Base-by-base conservation (phyloP, 2,113 vertebrate species). In the Gallinago undulata region DNA sequence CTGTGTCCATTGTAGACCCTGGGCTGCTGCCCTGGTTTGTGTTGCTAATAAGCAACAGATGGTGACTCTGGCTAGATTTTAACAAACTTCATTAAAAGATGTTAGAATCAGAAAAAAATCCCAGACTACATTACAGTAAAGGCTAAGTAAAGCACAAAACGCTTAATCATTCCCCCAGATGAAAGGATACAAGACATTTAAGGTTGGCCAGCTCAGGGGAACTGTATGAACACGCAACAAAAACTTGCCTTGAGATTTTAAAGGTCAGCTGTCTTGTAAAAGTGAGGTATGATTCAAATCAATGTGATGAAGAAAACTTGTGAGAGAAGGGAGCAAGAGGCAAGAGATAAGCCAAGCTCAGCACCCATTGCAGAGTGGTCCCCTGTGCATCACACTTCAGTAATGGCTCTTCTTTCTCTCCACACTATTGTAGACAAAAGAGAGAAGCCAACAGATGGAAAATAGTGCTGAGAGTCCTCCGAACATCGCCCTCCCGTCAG, bases 171-270 rank as follows among this genome's bases (percentile, higher is more conserved):
- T 84, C 35, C 45, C 56, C 74, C 41, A 82, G 28, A 68, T 89
- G 74, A 75, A 68, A 92, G 62, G 39, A 68, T 78, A 45, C 0
- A 0, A 60, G 81, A 60, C 47, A 84, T 11, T 27, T 45, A 67
- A 84, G 77, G 53, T 51, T 90, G 95, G 68, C 47, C 80, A 62
- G 89, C 91, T 87, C 14, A 0, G 57, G 45, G 76, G 66, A 86
- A 62, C 35, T 93, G 94, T 45, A 81, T 25, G 28, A 92, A 95
- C 86, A 92, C 1, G 81, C 70, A 76, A 66, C 57, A 28, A 53
- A 87, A 82, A 64, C 55, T 73, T 94, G 84, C 70, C 91, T 84
- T 67, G 64, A 75, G 91, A 90, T 92, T 75, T 57, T 64, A 84
- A 64, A 84, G 91, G 92, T 89, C 92, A 84, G 51, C 21, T 2